These are phyloP conservation scores for Hippoglossus stenolepis DNA, from an alignment of 2,113 vertebrate genomes.

Conservation along the genomic window DNA sequence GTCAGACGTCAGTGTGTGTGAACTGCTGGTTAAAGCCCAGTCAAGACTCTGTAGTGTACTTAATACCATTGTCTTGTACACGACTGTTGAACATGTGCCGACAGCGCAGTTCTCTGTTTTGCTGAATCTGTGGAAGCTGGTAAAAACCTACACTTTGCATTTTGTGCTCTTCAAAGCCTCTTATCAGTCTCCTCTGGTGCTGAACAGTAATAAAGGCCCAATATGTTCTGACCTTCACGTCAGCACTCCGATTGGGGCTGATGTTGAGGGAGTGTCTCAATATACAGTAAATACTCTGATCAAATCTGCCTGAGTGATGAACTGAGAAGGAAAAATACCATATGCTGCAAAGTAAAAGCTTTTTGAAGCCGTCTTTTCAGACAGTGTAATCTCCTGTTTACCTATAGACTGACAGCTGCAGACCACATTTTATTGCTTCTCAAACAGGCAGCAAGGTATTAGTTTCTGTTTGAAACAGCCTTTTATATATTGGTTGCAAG, in stretches of 20 bases:
- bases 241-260: slow-evolving; percentile 11
- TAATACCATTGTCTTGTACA: slow-evolving; percentile 32
- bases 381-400: background rate
- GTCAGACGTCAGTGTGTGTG: background rate
- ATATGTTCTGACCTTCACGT: slow-evolving; percentile 36
- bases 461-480: background rate
- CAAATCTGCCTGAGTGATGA: slow-evolving; percentile 1
- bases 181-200: slow-evolving; percentile 48
- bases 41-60: slow-evolving; percentile 10
- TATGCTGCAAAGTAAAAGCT: background rate
- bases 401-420: too few species aligned
- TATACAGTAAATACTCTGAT: slow-evolving; percentile 19
- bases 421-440: background rate
- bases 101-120: slow-evolving; percentile 36
- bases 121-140: slow-evolving; percentile 4
- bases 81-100: slow-evolving; percentile 45
- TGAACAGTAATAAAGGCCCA: slow-evolving; percentile 41
- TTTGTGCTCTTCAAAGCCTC: slow-evolving; percentile 47
- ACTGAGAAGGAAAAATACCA: slow-evolving; percentile 9
- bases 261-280: slow-evolving; percentile 13
- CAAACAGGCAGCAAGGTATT: background rate
- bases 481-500: background rate
- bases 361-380: background rate
- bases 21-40: slow-evolving; percentile 8
- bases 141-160: slow-evolving; percentile 45